These are phyloP conservation scores for Margarornis squamiger DNA, from an alignment of 2,797 vertebrate genomes.

Conservation along the genomic window DNA sequence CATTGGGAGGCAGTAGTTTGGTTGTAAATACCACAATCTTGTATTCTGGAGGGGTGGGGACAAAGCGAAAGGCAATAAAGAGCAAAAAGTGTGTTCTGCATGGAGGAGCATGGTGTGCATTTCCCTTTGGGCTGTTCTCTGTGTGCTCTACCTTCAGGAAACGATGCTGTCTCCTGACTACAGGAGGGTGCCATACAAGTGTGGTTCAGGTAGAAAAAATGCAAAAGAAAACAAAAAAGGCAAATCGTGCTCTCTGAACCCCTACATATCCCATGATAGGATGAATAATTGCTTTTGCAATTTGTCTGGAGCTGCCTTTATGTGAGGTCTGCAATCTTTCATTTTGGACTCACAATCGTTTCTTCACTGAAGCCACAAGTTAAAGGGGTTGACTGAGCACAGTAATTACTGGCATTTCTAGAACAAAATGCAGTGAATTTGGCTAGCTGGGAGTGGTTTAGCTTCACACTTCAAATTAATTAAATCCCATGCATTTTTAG, in stretches of 20 bases:
- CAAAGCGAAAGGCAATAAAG: neutral
- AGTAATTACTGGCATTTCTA: neutral
- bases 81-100: neutral
- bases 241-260: neutral
- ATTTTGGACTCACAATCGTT: neutral
- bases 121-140: neutral
- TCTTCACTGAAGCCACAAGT: neutral
- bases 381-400: neutral
- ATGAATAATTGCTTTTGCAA: neutral
- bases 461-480: neutral
- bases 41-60: neutral
- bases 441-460: neutral
- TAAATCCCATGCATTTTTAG: neutral
- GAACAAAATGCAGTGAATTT: neutral
- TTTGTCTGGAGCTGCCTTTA: neutral
- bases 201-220: neutral
- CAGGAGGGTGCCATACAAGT: neutral
- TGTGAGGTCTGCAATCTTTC: neutral
- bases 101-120: fast-evolving
- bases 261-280: fast-evolving
- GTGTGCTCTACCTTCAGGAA: neutral
- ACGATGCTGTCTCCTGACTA: neutral
- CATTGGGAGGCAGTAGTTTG: neutral
- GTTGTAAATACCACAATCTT: neutral
- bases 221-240: neutral